Evolutionary conservation across 1,140 invertebrate species (phyloP).

Genomic region (Trichonephila inaurata): DNA sequence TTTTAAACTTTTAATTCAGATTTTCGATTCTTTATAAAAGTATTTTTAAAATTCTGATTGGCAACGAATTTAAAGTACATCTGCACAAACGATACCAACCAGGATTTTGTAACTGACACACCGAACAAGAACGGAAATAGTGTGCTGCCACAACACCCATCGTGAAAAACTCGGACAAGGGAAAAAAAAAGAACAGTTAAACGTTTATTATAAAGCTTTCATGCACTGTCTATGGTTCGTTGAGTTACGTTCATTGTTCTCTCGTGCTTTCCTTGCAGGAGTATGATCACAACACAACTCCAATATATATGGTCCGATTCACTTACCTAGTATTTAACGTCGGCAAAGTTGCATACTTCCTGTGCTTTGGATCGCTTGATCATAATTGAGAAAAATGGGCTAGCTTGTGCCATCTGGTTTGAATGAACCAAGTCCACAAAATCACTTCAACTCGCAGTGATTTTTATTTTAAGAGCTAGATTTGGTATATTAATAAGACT

Average conservation of each 20-base stretch:
- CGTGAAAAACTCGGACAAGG: constrained; percentile 36
- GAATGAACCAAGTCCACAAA: neutral
- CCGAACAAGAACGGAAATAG: constrained; percentile 50
- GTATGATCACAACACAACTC: neutral
- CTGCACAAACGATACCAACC: neutral
- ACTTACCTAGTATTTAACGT: constrained; percentile 67
- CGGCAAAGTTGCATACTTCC: constrained; percentile 66
- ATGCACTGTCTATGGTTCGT: constrained; percentile 48
- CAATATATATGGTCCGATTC: constrained; percentile 48
- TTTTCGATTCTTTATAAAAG: too few species aligned
- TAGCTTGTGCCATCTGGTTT: neutral
- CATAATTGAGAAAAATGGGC: constrained; percentile 50
- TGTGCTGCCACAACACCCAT: constrained; percentile 49
- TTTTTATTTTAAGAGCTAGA: neutral
- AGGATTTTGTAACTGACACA: constrained; percentile 24
- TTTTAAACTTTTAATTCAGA: too few species aligned
- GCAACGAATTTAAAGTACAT: too few species aligned
- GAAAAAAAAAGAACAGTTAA: constrained; percentile 33
- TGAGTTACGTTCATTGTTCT: constrained; percentile 59
- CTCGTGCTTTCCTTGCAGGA: neutral
- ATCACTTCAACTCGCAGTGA: neutral
- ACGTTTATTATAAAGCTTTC: constrained; percentile 9
- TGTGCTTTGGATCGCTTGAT: constrained; percentile 48
- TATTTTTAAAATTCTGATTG: too few species aligned
- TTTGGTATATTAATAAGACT: too few species aligned